Base-by-base conservation (phyloP, 2,797 vertebrate species). In the Remorina albescens region DNA sequence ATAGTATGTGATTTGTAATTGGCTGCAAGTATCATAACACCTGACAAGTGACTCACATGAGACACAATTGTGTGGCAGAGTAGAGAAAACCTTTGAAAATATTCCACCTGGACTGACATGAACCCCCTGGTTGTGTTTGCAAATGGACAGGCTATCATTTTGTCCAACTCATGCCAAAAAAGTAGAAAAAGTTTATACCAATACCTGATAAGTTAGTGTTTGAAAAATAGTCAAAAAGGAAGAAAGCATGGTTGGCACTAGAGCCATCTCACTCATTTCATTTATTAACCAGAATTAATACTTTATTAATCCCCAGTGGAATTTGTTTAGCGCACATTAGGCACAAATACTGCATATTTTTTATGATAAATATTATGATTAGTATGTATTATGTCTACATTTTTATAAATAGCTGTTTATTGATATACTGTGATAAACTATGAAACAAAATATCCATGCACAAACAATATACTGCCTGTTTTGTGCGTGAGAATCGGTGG, bases 401-500 rank as follows among this genome's bases (percentile, higher is more conserved):
- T 42, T 56, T 55, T 46, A 16, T 32, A 39, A 39, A 21, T 21
- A 23, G 1, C 6, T n/a, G 39, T 0, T 13, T 21, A 4, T 30
- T 72, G 2, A 34, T 8, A 57, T 5, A 12, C 44, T 68, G 62
- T 34, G 2, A 34, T 8, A 57, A 2, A 12, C 44, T 68, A 56
- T 34, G 8, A 42, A 32, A 66, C 8, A 3, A 42, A 7, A 36
- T 39, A 30, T 42, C 6, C n/a, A n/a, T n/a, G n/a, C n/a, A n/a
- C 13, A 23, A 2, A 16, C 2, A 8, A 6, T 19, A 32, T 34
- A 34, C 8, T 25, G 9, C 26, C 19, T 26, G 19, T 13, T 26
- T 26, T 65, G 6, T 50, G 23, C 41, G 25, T 50, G 47, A 67
- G 71, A 60, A 19, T n/a, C 11, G 63, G 25, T 49, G 28, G 12